Evolutionary conservation across 1,140 invertebrate species (phyloP).

Genomic region (Polypedilum pembai): DNA sequence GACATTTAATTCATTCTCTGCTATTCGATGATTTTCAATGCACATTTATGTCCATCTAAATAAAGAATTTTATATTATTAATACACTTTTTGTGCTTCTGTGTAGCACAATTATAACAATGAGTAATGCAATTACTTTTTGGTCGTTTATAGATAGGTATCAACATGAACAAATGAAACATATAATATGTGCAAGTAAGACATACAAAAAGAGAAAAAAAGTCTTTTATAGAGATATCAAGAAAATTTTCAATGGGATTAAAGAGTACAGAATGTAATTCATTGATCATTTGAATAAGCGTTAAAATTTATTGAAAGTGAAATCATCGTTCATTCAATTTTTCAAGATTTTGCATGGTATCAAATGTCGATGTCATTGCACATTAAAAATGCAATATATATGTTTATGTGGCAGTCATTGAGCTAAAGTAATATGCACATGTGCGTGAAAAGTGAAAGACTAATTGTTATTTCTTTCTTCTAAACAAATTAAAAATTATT

Average conservation of each 20-base stretch:
- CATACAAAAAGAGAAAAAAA: no score
- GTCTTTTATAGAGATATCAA: neutral
- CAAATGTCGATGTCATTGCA: neutral
- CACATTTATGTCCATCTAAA: neutral
- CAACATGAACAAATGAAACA: neutral
- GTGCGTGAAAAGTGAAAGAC: neutral
- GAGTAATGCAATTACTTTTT: slow-evolving; percentile 12
- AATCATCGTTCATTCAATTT: no score
- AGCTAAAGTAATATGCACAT: neutral
- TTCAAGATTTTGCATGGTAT: neutral
- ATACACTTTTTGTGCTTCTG: neutral
- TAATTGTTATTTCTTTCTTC: slow-evolving; percentile 9
- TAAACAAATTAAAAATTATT: no score
- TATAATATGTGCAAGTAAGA: no score
- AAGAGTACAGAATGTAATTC: neutral
- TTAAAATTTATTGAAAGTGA: neutral
- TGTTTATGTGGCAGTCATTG: neutral
- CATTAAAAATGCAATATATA: neutral
- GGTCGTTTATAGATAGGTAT: neutral
- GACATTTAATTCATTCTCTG: neutral
- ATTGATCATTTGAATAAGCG: neutral
- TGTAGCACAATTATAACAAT: neutral
- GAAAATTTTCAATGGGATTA: neutral
- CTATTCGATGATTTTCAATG: neutral
- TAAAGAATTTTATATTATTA: neutral